Evolutionary conservation across 1,140 invertebrate genomes (phyloP), one percentile per base, ranked within the genome.

Genomic region (Gonioctena quinquepunctata): DNA sequence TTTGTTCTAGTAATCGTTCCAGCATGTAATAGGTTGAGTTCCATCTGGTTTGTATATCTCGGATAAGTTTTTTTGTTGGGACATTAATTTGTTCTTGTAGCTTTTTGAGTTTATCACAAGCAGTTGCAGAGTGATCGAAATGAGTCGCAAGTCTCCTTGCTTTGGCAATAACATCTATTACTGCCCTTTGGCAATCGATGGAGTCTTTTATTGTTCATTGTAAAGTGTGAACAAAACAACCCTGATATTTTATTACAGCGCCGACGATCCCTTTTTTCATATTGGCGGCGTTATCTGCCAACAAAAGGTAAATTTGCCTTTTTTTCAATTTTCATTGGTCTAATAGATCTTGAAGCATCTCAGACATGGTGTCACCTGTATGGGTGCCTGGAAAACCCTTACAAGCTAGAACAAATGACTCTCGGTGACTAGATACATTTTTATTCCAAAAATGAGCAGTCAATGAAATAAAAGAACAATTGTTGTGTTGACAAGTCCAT

Each of bases 11-110:
- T 50, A 73, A 27, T 11, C 62, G 22, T 54, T 65, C 50, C 54
- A 66, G 7, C 59, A 73, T 65, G 33, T 69, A 70, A 64, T 72
- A 70, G 6, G 63, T 70, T 27, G 61, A 65, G 23, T 72, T 72
- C 61, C 66, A 72, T 1, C 66, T 61, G 4, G 66, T 72, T 8
- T 13, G 13, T 26, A 72, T 48, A 49, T 59, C 70, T 72, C 65
- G 66, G 16, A 72, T 42, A 11, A 72, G 42, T 49, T 72, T 42
- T 42, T 42, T 42, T 42, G 28, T 42, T 42, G 28, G 28, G 28
- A 42, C n/a, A 42, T 42, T 42, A 13, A 42, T 42, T 42, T 42
- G 33, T 13, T 42, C 8, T 42, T 42, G 11, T 2, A 42, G 33
- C 33, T 42, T 42, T 42, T 42, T 3, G 2, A 13, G 33, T 42